phyloP scores from a whole-genome alignment of 2,888 invertebrate genomes.

The Zootermopsis nevadensis region DNA sequence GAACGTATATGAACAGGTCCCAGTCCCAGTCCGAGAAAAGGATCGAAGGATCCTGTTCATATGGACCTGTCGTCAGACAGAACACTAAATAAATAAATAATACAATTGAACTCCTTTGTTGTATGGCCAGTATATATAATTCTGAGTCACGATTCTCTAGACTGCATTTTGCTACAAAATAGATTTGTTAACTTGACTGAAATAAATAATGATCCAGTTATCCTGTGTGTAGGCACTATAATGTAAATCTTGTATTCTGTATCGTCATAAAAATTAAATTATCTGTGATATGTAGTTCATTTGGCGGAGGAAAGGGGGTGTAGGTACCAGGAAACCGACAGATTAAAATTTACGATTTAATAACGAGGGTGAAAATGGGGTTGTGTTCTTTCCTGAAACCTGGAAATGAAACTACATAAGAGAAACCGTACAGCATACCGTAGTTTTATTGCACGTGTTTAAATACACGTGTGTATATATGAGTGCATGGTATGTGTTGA shows the following conservation, averaged over 20 bases:
- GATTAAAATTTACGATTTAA: slow-evolving; percentile 35
- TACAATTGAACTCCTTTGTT: too few relatives aligned
- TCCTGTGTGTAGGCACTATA: not conserved
- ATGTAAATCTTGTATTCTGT: slow-evolving; percentile 8
- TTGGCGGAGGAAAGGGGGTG: not conserved
- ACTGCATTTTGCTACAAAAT: too few relatives aligned
- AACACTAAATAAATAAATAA: too few relatives aligned
- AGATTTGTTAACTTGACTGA: not conserved
- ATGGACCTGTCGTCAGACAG: too few relatives aligned
- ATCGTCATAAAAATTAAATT: slow-evolving; percentile 6
- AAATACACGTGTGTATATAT: not conserved
- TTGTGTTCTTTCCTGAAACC: slow-evolving; percentile 20
- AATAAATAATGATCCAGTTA: not conserved
- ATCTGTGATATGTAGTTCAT: slow-evolving; percentile 20
- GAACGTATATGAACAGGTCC: too few relatives aligned
- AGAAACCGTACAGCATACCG: not conserved
- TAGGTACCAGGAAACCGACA: slow-evolving; percentile 8
- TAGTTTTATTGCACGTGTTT: not conserved
- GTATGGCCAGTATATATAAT: too few relatives aligned
- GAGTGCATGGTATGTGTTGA: not conserved
- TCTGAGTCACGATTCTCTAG: too few relatives aligned
- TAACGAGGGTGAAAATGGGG: slow-evolving; percentile 28
- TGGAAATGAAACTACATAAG: not conserved
- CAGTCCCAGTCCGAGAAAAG: too few relatives aligned
- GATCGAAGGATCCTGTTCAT: too few relatives aligned